Base-by-base conservation (phyloP, 2,797 vertebrate species). In the Pteronotus mesoamericanus region DNA sequence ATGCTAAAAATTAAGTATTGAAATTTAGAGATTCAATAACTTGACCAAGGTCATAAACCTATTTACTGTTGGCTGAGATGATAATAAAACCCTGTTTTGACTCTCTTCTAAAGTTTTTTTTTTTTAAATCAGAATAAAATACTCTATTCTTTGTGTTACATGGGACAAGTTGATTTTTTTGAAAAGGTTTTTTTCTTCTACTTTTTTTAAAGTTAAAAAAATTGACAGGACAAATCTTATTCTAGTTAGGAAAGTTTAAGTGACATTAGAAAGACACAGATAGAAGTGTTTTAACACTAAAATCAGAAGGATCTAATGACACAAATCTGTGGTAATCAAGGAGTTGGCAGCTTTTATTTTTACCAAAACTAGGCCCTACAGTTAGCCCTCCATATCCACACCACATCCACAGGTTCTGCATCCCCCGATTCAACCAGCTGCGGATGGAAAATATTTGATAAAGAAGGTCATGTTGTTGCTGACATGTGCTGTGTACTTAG, bases 71-170 rank as follows among this genome's bases (percentile, higher is more conserved):
- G 84, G 2, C 55, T 53, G 79, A 84, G 44, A 64, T 74, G 48
- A 29, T 79, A 68, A 74, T 46, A 72, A 84, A 97, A 75, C 8
- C 32, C 37, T 74, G 16, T 15, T 96, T 90, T 96, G 55, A 83
- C 21, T 92, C 21, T 71, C 21, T 72, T 16, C 66, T 93, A 12
- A 93, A 69, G 29, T 21, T 85, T 96, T 95, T 21, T 85, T 96
- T 95, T 86, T 46, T 91, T 57, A 94, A 94, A 94, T 24, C 87
- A 42, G 91, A 82, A 18, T 86, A 95, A 80, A 96, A 79, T n/a
- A 34, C 12, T 87, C 55, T 75, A n/a, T 32, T 92, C 26, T 77
- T 72, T 86, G 34, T 78, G 55, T 83, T 87, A 51, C 22, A 42
- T 74, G 53, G 4, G 55, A 4, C 15, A 92, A 94, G 37, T 57